These are phyloP conservation scores for Rhamnusium bicolor DNA, from an alignment of 2,888 invertebrate genomes.

Conservation along the genomic window DNA sequence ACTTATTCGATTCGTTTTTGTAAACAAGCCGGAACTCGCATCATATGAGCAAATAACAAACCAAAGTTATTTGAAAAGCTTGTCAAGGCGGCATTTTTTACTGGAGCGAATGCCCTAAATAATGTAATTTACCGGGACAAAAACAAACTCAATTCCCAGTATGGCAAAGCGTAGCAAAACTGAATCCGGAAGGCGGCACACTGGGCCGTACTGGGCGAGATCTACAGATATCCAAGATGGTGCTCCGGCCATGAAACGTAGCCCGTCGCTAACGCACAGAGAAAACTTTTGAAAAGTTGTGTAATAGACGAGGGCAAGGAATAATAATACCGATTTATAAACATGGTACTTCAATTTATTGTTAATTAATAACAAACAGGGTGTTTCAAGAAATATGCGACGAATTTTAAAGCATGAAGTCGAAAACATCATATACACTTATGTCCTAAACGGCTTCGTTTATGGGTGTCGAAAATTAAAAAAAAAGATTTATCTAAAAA, in stretches of 20 bases:
- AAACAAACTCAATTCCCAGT: background rate
- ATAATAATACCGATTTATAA: too few species aligned
- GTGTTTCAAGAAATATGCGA: too few species aligned
- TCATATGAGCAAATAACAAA: conserved; percentile 11
- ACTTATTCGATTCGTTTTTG: background rate
- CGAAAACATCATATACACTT: too few species aligned
- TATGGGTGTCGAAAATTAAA: too few species aligned
- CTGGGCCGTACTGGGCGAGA: background rate
- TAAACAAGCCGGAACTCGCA: background rate
- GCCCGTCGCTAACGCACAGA: too few species aligned
- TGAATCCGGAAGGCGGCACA: background rate
- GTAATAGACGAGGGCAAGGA: too few species aligned
- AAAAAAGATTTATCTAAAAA: too few species aligned
- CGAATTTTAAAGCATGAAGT: too few species aligned
- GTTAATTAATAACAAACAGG: too few species aligned
- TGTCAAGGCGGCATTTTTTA: conserved; percentile 9
- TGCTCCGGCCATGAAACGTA: background rate
- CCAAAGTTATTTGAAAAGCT: background rate
- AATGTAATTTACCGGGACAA: conserved; percentile 7
- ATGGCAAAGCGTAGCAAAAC: background rate
- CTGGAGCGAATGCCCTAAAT: conserved; percentile 7
- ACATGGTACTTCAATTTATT: too few species aligned
- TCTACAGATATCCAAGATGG: background rate
- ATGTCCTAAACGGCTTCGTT: too few species aligned
- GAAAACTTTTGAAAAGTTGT: too few species aligned